Base-by-base conservation (phyloP, 1,140 invertebrate species). In the Drosophila arawakana region DNA sequence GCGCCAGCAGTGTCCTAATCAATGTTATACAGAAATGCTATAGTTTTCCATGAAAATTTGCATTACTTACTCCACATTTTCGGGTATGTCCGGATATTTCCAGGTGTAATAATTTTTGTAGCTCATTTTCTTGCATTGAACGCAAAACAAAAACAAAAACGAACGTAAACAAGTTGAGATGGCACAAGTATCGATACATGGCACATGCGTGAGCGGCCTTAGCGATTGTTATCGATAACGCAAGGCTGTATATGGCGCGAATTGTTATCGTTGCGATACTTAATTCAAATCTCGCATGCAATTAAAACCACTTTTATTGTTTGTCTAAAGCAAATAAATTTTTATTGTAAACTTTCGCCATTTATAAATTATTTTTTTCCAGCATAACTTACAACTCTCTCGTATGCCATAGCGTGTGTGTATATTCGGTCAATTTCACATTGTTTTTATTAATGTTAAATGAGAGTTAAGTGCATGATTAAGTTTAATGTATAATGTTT, bases 261-360 rank as follows among this genome's bases (percentile, higher is more conserved):
- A 30, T 37, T 13, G 9, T n/a, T 59, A 67, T 60, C 65, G 49
- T 11, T 9, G 11, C 35, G 49, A 8, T 9, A 13, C 35, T 70
- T 39, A 4, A 34, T 47, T 8, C 9, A 11, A 1, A 35, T 7
- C n/a, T 4, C 34, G 9, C 15, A 21, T 4, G 3, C 8, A 18
- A 80, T 58, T 72, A 52, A 85, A 69, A 73, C 37, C 21, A 11
- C 0, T 1, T 21, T 3, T 3, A 52, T 49, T 47, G 49, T 80
- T 62, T 74, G 69, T 83, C 77, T 88, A 88, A 86, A 88, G 83
- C 83, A 83, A 88, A 74, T 61, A 62, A 71, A 74, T 78, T 72
- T 30, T 88, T 89, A 89, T 84, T 88, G 80, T 83, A 89, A 89
- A 78, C 60, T 83, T 80, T 78, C 66, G 73, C 77, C 54, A 71